Conservation (phyloP, 2,113 vertebrate species). For the Rhineura floridana region DNA sequence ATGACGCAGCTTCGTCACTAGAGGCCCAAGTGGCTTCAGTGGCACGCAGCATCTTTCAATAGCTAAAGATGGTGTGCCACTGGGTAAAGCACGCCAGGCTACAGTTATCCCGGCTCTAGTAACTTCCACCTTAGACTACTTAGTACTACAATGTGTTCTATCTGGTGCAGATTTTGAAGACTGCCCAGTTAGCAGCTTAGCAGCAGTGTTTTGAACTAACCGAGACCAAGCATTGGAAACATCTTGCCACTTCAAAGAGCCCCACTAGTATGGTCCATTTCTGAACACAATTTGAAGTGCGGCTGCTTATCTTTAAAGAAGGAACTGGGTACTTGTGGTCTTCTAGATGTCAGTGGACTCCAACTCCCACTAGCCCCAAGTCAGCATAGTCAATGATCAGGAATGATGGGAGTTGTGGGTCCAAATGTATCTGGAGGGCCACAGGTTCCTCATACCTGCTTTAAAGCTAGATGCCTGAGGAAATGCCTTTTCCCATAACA, state of each 20-base stretch:
- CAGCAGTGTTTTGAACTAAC: too few species aligned
- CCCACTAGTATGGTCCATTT: background rate
- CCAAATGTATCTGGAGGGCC: too few species aligned
- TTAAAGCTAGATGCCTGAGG: background rate
- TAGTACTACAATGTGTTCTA: too few species aligned
- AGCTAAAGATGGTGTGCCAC: background rate
- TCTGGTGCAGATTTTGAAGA: background rate
- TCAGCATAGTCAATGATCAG: too few species aligned
- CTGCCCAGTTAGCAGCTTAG: background rate
- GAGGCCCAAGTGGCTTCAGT: background rate
- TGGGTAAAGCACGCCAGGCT: background rate
- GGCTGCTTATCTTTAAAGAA: background rate
- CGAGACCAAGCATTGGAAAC: background rate
- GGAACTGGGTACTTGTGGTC: too few species aligned
- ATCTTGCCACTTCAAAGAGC: background rate
- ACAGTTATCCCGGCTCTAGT: too few species aligned
- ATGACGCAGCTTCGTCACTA: background rate
- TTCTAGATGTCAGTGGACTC: too few species aligned
- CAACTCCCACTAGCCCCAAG: too few species aligned
- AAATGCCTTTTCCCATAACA: background rate
- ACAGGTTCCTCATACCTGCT: background rate
- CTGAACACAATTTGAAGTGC: background rate
- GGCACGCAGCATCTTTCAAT: background rate
- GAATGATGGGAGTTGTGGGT: too few species aligned
- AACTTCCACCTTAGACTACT: too few species aligned